A percentile compares a stretch with the other conserved stretches of the same genome.
These are phyloP conservation scores for Tetheella fluctuosa DNA, from an alignment of 2,888 invertebrate genomes.

Conservation along the genomic window DNA sequence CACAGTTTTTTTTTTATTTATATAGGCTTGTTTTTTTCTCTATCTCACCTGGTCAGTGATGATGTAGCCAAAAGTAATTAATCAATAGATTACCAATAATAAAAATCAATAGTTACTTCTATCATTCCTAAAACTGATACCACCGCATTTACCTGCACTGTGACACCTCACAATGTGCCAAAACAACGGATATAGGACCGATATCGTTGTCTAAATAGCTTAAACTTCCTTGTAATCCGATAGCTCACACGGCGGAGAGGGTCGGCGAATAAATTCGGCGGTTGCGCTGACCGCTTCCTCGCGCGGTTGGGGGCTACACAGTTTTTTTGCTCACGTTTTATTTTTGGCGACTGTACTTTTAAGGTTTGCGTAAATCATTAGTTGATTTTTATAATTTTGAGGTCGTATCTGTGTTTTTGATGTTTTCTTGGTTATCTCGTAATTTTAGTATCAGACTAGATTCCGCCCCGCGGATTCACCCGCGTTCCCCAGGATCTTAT, in stretches of 20 bases:
- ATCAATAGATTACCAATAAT: too few species aligned
- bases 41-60: too few species aligned
- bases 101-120: too few species aligned
- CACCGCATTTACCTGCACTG: constrained; percentile 8
- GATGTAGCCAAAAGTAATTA: too few species aligned
- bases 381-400: background rate
- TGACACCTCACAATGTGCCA: constrained; percentile 35
- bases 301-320: constrained; percentile 25
- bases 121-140: background rate
- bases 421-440: too few species aligned
- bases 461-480: too few species aligned
- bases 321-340: constrained; percentile 44
- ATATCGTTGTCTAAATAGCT: constrained; percentile 66
- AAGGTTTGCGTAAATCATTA: constrained; percentile 41
- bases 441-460: too few species aligned
- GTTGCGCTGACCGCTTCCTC: constrained; percentile 66
- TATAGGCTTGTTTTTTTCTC: too few species aligned
- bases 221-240: constrained; percentile 64
- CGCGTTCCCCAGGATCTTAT: too few species aligned
- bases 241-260: constrained; percentile 51
- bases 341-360: constrained; percentile 48
- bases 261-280: constrained; percentile 65
- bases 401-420: background rate
- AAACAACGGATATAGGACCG: constrained; percentile 59
- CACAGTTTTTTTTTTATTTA: too few species aligned